phyloP scores from a whole-genome alignment of 2,888 invertebrate genomes.

The Cephalotes varians region DNA sequence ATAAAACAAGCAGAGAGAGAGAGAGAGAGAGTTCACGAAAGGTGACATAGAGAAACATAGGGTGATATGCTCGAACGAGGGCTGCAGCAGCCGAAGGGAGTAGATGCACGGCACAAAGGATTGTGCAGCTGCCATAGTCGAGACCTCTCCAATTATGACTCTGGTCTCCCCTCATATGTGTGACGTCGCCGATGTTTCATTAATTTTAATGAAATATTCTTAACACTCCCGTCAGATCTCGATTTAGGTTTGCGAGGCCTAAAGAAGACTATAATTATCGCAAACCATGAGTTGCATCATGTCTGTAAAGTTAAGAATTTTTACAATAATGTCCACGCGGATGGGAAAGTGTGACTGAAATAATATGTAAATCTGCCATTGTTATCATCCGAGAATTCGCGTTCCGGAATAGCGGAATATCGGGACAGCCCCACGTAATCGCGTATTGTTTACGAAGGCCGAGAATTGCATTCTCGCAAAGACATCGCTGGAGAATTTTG shows the following conservation, averaged over 20 bases:
- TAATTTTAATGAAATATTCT: constrained; percentile 83
- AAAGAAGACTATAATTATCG: background rate
- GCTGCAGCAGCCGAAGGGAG: constrained; percentile 20
- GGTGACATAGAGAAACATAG: constrained; percentile 45
- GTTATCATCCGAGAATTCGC: background rate
- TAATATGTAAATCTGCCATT: constrained; percentile 22
- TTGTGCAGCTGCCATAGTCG: constrained; percentile 61
- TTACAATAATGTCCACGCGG: background rate
- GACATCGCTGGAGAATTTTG: background rate
- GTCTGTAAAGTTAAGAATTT: background rate
- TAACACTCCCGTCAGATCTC: constrained; percentile 69
- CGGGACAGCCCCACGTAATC: constrained; percentile 9
- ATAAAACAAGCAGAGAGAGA: background rate
- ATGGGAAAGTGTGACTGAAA: background rate
- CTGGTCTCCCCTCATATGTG: constrained; percentile 60
- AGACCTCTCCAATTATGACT: constrained; percentile 81
- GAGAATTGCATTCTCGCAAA: constrained; percentile 16
- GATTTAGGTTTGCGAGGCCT: background rate
- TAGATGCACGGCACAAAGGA: constrained; percentile 62
- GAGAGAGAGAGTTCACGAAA: constrained; percentile 33
- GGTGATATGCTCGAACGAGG: constrained; percentile 41
- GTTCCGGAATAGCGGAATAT: background rate
- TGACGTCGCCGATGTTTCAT: constrained; percentile 79
- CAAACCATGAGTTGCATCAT: background rate
- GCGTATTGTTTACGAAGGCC: constrained; percentile 40